Percentiles rank a stretch among this genome's conserved stretches.
These are phyloP conservation scores for Aphodius granarius DNA, from an alignment of 2,888 invertebrate genomes.

Conservation along the genomic window DNA sequence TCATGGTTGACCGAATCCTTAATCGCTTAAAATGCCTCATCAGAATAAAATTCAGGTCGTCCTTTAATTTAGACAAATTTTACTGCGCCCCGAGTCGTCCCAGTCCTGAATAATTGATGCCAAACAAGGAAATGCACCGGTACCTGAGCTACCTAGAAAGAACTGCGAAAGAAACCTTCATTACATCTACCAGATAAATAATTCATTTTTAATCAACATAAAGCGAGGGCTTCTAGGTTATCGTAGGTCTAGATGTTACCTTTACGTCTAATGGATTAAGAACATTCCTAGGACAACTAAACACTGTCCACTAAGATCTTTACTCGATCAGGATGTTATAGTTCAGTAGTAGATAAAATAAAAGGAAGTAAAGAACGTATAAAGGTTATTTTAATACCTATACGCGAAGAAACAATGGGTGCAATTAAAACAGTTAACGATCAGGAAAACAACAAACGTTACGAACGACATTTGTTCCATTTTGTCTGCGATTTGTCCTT, in stretches of 20 bases:
- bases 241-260: constrained; percentile 3
- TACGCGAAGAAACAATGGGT: background rate
- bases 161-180: constrained; percentile 3
- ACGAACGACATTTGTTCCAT: constrained; percentile 4
- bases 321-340: no score
- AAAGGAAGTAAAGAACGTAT: no score
- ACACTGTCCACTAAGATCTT: background rate
- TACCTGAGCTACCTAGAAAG: background rate
- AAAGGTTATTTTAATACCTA: no score
- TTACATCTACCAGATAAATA: constrained; percentile 20
- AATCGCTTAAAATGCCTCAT: background rate
- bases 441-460: background rate
- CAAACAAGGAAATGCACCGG: background rate
- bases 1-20: background rate
- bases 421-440: constrained; percentile 4
- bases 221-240: constrained; percentile 16
- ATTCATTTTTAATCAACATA: constrained; percentile 30
- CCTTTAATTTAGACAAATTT: background rate
- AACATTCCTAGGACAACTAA: background rate
- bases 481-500: background rate
- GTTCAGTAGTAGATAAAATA: no score
- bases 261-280: constrained; percentile 10
- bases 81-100: background rate
- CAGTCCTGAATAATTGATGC: background rate
- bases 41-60: background rate